These are phyloP conservation scores for Nomada fucata DNA, from an alignment of 2,888 invertebrate species.

Conservation along the genomic window DNA sequence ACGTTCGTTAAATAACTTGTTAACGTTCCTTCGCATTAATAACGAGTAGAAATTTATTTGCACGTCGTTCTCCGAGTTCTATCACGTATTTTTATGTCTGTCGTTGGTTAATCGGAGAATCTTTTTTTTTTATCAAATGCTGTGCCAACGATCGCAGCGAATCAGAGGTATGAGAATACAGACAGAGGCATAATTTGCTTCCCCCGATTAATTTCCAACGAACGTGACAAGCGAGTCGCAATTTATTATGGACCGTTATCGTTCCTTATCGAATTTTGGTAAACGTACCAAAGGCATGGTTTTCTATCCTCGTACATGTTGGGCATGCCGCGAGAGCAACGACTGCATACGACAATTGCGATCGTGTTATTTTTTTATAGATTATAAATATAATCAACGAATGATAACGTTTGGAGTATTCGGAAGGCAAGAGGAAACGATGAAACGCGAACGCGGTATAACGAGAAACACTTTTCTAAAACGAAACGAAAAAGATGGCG, in stretches of 20 bases:
- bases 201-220: slow-evolving; percentile 15
- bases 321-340: slow-evolving; percentile 37
- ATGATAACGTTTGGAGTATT: too few species aligned
- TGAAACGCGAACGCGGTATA: too few species aligned
- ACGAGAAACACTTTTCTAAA: background rate
- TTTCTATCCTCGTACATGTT: slow-evolving; percentile 58
- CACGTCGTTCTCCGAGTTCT: too few species aligned
- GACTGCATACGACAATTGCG: slow-evolving; percentile 2
- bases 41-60: too few species aligned
- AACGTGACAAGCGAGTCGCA: background rate
- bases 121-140: too few species aligned
- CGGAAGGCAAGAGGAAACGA: background rate
- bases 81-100: too few species aligned
- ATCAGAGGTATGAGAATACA: background rate
- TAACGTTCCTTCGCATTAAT: too few species aligned
- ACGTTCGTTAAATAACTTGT: too few species aligned
- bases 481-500: background rate
- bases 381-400: too few species aligned
- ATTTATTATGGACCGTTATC: slow-evolving; percentile 1
- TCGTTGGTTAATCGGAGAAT: too few species aligned
- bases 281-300: slow-evolving; percentile 42
- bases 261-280: slow-evolving; percentile 8
- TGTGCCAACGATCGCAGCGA: too few species aligned
- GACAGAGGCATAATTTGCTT: slow-evolving; percentile 10
- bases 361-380: background rate